phyloP scores from a whole-genome alignment of 2,797 vertebrate species.

The Dromococcyx pavoninus region DNA sequence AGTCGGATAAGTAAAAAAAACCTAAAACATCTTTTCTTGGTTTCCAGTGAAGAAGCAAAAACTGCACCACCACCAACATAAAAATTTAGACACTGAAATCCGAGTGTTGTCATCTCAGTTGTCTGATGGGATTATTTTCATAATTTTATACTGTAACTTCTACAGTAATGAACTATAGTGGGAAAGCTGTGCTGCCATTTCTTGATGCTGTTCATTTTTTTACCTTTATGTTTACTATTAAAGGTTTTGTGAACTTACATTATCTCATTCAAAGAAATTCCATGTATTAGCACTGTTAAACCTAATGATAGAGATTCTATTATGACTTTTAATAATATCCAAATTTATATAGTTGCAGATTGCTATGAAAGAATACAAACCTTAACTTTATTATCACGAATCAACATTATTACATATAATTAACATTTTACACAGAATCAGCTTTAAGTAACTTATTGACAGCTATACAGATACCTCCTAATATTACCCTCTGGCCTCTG shows the following conservation, averaged over 20 bases:
- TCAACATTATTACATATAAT: slow-evolving; percentile 66
- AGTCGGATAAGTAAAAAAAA: background rate
- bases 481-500: slow-evolving; percentile 60
- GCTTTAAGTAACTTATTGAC: slow-evolving; percentile 70
- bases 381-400: slow-evolving; percentile 55
- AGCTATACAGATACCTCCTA: slow-evolving; percentile 57
- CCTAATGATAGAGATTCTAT: background rate
- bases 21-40: background rate
- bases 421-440: slow-evolving; percentile 63
- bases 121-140: background rate
- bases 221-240: background rate
- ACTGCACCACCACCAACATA: background rate
- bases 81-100: background rate
- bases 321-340: background rate
- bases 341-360: background rate
- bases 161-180: background rate
- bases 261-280: background rate
- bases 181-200: background rate
- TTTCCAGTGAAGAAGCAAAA: background rate
- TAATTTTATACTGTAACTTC: background rate
- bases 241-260: background rate
- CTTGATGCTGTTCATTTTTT: background rate
- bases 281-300: background rate
- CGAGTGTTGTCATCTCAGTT: background rate
- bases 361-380: slow-evolving; percentile 21